These are phyloP conservation scores for Phania funesta DNA, from an alignment of 2,888 invertebrate species.

Conservation along the genomic window DNA sequence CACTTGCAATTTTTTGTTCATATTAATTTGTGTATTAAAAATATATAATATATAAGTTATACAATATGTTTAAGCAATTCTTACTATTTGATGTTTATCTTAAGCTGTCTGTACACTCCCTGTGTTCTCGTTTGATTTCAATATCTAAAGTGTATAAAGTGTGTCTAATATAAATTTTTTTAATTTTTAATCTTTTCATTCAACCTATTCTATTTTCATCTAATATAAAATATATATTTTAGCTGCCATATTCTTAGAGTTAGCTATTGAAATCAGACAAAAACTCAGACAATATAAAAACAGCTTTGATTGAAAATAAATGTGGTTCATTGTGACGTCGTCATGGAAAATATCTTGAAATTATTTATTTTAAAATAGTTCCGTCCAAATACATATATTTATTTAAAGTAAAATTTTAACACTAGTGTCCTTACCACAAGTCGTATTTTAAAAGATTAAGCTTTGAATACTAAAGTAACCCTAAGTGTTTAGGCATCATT, in stretches of 20 bases:
- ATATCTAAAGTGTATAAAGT: too few species aligned
- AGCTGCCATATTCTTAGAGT: too few species aligned
- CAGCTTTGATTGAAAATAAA: not conserved
- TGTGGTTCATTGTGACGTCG: constrained; percentile 5
- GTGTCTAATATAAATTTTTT: too few species aligned
- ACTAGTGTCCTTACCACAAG: constrained; percentile 29
- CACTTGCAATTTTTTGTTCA: not conserved
- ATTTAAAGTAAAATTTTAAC: constrained; percentile 37
- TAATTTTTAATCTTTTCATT: too few species aligned
- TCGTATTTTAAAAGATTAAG: not conserved
- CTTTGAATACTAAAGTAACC: not conserved
- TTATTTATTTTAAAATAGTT: constrained; percentile 54
- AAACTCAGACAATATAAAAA: too few species aligned
- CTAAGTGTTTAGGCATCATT: not conserved
- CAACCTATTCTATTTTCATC: too few species aligned
- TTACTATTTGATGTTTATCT: too few species aligned
- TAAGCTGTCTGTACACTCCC: not conserved
- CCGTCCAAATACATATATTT: constrained; percentile 58
- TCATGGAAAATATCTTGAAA: constrained; percentile 11
- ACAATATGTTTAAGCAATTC: not conserved
- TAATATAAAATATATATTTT: too few species aligned
- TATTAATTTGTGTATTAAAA: not conserved
- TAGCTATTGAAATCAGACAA: too few species aligned
- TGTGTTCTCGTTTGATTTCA: too few species aligned
- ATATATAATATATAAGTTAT: not conserved